Conservation (phyloP, 2,797 vertebrate species). For the Sebastes minor region DNA sequence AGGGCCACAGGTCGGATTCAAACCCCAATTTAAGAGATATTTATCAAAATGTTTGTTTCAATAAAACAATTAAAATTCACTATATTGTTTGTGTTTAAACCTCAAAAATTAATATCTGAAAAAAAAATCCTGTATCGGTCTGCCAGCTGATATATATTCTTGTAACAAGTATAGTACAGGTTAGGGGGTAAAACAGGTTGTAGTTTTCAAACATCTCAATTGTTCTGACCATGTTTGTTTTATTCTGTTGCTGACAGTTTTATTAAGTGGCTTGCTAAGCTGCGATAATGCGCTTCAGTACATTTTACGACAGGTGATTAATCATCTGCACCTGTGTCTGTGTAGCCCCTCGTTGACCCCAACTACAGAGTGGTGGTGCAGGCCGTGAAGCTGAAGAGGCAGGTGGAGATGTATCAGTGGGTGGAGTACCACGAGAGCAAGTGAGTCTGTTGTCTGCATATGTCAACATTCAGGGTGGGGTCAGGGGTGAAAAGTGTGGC, state of each 20-base stretch:
- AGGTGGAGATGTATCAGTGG: conserved; percentile 99
- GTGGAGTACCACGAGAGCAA: conserved; percentile 91
- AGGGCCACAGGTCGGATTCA: too few relatives aligned
- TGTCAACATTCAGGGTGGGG: neutral
- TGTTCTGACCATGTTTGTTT: neutral
- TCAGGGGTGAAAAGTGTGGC: neutral
- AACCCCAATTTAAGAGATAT: neutral
- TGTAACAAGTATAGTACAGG: neutral
- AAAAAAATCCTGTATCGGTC: neutral
- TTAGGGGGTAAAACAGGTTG: neutral
- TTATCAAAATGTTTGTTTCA: neutral
- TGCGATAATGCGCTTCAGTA: neutral
- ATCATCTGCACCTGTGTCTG: conserved; percentile 6
- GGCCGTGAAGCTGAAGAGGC: conserved; percentile 91
- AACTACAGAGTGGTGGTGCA: conserved; percentile 91
- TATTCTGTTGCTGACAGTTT: neutral
- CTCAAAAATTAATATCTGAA: neutral
- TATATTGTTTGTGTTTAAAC: neutral
- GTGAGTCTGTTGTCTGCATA: conserved; percentile 75
- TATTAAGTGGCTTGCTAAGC: neutral
- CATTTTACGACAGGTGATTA: neutral
- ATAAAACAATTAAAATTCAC: neutral
- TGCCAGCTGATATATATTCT: neutral
- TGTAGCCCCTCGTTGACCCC: conserved; percentile 92
- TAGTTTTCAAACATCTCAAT: too few relatives aligned